phyloP scores from a whole-genome alignment of 64 coral and sea anemone genomes.

The Actinia tenebrosa region DNA sequence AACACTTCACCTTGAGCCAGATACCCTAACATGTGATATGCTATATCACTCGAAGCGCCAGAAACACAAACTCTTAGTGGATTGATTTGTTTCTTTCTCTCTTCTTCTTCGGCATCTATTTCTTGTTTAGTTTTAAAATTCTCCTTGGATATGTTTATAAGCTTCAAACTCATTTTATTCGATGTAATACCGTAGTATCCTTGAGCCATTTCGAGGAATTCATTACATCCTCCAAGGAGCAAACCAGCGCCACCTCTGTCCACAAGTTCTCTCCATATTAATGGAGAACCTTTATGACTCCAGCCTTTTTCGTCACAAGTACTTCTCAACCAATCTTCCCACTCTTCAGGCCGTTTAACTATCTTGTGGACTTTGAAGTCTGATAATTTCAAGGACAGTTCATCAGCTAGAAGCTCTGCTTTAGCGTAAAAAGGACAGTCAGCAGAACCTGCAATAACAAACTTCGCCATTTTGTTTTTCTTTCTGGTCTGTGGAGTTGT shows the following conservation, averaged over 20 bases:
- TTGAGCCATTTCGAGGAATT: constrained; percentile 90
- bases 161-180: constrained; percentile 70
- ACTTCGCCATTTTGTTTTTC: constrained; percentile 90
- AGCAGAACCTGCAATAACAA: constrained; percentile 88
- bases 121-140: constrained; percentile 76
- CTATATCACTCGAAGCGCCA: constrained; percentile 58
- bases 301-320: constrained; percentile 79
- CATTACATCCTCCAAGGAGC: constrained; percentile 82
- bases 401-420: constrained; percentile 88
- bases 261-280: constrained; percentile 92
- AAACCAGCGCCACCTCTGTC: constrained; percentile 84
- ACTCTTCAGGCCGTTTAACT: constrained; percentile 72
- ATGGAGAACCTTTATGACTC: constrained; percentile 70
- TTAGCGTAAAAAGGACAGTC: constrained; percentile 96
- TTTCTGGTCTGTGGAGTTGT: constrained; percentile 19
- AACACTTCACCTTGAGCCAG: constrained; percentile 88
- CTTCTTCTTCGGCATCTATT: constrained; percentile 70
- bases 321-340: constrained; percentile 63
- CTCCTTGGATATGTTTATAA: constrained; percentile 76
- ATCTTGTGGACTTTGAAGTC: constrained; percentile 94
- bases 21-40: constrained; percentile 66
- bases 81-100: constrained; percentile 48
- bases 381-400: constrained; percentile 61
- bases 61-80: constrained; percentile 69
- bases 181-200: constrained; percentile 88